Percentiles rank a stretch among this genome's conserved stretches.
phyloP scores from a whole-genome alignment of 2,888 invertebrate genomes.

The Tetropium fuscum region DNA sequence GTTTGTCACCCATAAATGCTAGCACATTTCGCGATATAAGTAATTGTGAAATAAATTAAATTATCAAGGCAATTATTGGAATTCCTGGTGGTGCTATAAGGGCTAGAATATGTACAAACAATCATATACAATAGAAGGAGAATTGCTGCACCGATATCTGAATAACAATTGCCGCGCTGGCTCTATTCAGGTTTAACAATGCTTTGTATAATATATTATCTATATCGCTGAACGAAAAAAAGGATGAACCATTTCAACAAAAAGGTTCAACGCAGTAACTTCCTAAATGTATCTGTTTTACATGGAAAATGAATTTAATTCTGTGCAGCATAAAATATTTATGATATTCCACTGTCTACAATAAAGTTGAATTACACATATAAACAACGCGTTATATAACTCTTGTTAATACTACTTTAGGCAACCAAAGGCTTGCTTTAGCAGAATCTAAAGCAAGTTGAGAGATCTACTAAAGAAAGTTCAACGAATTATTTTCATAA shows the following conservation, averaged over 20 bases:
- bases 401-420: too few relatives aligned
- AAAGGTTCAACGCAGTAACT: constrained; percentile 7
- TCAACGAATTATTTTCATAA: too few relatives aligned
- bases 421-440: too few relatives aligned
- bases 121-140: constrained; percentile 32
- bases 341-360: too few relatives aligned
- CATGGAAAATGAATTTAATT: constrained; percentile 10
- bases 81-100: constrained; percentile 21
- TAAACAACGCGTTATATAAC: too few relatives aligned
- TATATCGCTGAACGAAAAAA: constrained; percentile 29
- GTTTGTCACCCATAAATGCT: too few relatives aligned
- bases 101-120: constrained; percentile 25
- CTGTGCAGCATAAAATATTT: neutral
- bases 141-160: constrained; percentile 39
- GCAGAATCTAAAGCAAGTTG: too few relatives aligned
- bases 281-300: constrained; percentile 9
- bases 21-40: too few relatives aligned
- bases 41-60: constrained; percentile 18
- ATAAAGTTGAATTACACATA: too few relatives aligned
- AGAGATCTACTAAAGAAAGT: too few relatives aligned
- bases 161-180: constrained; percentile 40
- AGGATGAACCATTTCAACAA: constrained; percentile 11
- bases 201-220: constrained; percentile 36
- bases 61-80: constrained; percentile 24
- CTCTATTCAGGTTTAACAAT: constrained; percentile 39